Conservation (phyloP, 2,797 vertebrate species). For the Danio choprae region DNA sequence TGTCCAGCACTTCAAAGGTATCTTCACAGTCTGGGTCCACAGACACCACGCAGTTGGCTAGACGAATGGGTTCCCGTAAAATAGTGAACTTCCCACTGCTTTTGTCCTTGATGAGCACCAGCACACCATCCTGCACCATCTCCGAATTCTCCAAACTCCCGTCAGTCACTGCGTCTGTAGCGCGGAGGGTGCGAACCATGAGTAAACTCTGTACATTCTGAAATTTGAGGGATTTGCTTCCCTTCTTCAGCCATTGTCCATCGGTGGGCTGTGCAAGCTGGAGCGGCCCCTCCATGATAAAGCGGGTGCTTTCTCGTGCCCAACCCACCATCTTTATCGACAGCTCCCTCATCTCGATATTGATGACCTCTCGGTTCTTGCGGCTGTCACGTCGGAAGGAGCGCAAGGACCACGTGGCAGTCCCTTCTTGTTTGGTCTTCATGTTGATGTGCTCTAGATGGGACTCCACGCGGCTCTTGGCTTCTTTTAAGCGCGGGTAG, state of each 20-base stretch:
- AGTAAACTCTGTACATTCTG: conserved; percentile 91
- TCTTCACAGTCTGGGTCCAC: conserved; percentile 87
- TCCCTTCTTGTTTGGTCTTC: conserved; percentile 91
- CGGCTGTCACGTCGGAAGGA: conserved; percentile 92
- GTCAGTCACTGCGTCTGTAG: conserved; percentile 66
- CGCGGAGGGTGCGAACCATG: conserved; percentile 83
- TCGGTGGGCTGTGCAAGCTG: conserved; percentile 90
- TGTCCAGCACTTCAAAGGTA: conserved; percentile 92
- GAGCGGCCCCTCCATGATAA: conserved; percentile 90
- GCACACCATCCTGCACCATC: conserved; percentile 83
- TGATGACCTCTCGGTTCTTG: conserved; percentile 90
- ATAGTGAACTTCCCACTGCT: conserved; percentile 90
- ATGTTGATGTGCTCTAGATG: conserved; percentile 96
- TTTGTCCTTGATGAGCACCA: conserved; percentile 92
- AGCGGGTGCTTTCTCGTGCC: conserved; percentile 86
- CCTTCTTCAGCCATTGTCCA: conserved; percentile 91
- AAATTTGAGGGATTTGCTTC: conserved; percentile 90
- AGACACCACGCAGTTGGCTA: conserved; percentile 90
- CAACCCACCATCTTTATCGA: conserved; percentile 90
- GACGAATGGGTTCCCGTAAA: conserved; percentile 87
- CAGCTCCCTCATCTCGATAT: conserved; percentile 90
- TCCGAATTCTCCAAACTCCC: conserved; percentile 69
- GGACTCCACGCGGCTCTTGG: conserved; percentile 91
- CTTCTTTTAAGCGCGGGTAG: conserved; percentile 85
- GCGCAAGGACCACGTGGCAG: conserved; percentile 88